Conservation (phyloP, 2,888 invertebrate species). For the Mimachlamys varia region DNA sequence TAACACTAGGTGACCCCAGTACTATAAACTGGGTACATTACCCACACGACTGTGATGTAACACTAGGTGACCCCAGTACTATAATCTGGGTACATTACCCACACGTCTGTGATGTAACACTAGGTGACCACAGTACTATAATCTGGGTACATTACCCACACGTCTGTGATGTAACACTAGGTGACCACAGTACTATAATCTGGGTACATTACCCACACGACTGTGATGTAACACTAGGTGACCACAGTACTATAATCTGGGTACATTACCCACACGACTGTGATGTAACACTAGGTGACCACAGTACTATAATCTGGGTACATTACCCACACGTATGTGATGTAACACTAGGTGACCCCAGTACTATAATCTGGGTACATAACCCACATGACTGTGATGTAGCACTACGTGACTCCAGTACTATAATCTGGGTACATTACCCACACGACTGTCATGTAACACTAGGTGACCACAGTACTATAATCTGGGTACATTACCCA, state of each 20-base stretch:
- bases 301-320: no score
- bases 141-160: neutral
- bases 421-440: no score
- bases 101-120: neutral
- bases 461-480: no score
- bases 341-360: neutral
- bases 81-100: no score
- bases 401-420: neutral
- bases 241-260: no score
- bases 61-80: no score
- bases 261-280: neutral
- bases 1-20: neutral
- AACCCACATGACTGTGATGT: neutral
- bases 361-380: no score
- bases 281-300: neutral
- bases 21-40: no score
- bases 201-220: neutral
- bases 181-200: no score
- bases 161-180: neutral
- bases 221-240: neutral
- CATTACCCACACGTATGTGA: neutral
- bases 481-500: neutral
- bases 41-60: neutral
- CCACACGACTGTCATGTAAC: neutral
- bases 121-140: no score